phyloP scores from a whole-genome alignment of 1,140 invertebrate genomes.

The Glossosoma conforme region DNA sequence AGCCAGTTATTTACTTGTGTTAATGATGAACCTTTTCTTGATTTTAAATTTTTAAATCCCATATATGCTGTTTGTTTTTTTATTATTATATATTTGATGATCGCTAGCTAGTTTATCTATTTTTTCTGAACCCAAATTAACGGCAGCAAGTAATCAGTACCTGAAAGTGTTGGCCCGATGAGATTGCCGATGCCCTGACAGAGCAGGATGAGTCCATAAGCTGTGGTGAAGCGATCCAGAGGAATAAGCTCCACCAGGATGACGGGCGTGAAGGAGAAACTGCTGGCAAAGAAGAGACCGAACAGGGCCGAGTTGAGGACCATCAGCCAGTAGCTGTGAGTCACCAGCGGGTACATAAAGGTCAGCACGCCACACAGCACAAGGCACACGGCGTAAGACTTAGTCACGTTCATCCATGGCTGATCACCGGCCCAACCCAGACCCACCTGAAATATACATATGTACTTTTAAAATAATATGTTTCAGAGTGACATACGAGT shows the following conservation, averaged over 20 bases:
- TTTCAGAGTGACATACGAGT: background rate
- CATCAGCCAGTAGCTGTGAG: conserved; percentile 56
- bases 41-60: no score
- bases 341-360: conserved; percentile 64
- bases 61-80: no score
- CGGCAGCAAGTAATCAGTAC: no score
- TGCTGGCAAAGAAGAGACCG: conserved; percentile 80
- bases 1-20: no score
- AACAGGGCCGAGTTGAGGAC: conserved; percentile 60
- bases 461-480: background rate
- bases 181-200: conserved; percentile 76
- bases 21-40: no score
- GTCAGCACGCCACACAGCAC: conserved; percentile 68
- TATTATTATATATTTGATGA: no score
- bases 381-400: conserved; percentile 75
- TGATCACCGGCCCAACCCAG: conserved; percentile 88
- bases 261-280: conserved; percentile 81
- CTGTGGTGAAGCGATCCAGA: conserved; percentile 73
- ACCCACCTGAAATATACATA: conserved; percentile 55
- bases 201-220: conserved; percentile 82
- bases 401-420: conserved; percentile 76
- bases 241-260: conserved; percentile 78
- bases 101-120: no score
- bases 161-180: conserved; percentile 58
- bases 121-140: no score